Conservation (phyloP, 2,888 invertebrate species). For the Baronia brevicornis region DNA sequence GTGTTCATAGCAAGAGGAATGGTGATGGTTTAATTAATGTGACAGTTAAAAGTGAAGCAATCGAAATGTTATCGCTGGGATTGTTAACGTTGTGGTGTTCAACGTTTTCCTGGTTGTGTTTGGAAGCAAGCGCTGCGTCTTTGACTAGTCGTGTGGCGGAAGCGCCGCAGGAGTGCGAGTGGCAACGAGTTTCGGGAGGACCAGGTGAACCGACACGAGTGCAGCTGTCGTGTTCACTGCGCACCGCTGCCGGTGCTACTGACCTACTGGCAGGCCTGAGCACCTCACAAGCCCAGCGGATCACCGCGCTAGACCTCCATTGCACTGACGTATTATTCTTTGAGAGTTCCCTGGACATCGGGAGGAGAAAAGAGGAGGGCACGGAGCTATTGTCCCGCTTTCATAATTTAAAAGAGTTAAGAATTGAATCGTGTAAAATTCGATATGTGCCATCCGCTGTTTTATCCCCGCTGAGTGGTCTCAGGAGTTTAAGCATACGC, state of each 20-base stretch:
- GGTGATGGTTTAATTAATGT: slow-evolving; percentile 67
- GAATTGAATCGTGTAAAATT: slow-evolving; percentile 86
- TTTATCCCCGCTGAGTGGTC: slow-evolving; percentile 79
- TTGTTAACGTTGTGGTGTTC: slow-evolving; percentile 59
- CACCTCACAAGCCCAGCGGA: slow-evolving; percentile 80
- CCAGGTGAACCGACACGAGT: slow-evolving; percentile 74
- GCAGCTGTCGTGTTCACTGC: slow-evolving; percentile 78
- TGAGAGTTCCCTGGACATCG: slow-evolving; percentile 80
- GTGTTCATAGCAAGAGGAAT: slow-evolving; percentile 52
- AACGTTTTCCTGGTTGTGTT: slow-evolving; percentile 55
- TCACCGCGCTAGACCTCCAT: slow-evolving; percentile 80
- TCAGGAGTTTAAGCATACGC: slow-evolving; percentile 79
- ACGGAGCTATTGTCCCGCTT: slow-evolving; percentile 77
- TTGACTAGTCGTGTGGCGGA: slow-evolving; percentile 74
- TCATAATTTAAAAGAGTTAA: slow-evolving; percentile 79
- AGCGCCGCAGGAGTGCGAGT: slow-evolving; percentile 83
- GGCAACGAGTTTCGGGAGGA: slow-evolving; percentile 76
- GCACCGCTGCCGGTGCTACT: slow-evolving; percentile 79
- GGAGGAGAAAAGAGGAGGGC: slow-evolving; percentile 67
- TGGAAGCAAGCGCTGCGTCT: slow-evolving; percentile 57
- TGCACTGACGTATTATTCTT: slow-evolving; percentile 84
- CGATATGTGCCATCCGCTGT: slow-evolving; percentile 82
- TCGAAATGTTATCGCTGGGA: slow-evolving; percentile 66
- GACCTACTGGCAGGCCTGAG: slow-evolving; percentile 79
- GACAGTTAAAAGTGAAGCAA: slow-evolving; percentile 67